A percentile compares a stretch with the other conserved stretches of the same genome.
Conservation (phyloP, 2,113 vertebrate species). For the Malurus melanocephalus region DNA sequence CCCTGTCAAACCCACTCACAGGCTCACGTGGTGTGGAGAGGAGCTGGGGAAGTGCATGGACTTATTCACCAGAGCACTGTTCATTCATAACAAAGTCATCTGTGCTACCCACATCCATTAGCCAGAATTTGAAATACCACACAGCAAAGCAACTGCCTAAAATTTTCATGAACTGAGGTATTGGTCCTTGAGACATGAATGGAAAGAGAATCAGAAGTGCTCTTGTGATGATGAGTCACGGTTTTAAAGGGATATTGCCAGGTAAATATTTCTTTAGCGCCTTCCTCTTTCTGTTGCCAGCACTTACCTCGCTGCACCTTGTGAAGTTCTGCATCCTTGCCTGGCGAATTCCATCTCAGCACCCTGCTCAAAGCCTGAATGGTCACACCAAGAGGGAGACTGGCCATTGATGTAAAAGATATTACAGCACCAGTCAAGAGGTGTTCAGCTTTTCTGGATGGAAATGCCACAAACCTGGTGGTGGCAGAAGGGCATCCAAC, state of each 20-base stretch:
- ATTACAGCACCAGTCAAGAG: neutral
- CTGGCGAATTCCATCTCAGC: neutral
- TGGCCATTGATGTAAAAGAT: neutral
- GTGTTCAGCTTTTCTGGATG: neutral
- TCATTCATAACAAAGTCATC: neutral
- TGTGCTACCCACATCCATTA: neutral
- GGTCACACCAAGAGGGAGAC: neutral
- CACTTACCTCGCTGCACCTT: neutral
- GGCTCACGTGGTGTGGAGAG: neutral
- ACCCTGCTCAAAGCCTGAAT: neutral
- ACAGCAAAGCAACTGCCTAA: neutral
- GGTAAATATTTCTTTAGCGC: neutral
- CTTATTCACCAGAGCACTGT: neutral
- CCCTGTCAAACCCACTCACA: neutral
- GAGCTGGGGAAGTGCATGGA: neutral
- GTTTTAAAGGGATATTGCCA: neutral
- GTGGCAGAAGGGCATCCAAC: neutral
- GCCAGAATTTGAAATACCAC: neutral
- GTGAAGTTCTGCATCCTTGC: neutral
- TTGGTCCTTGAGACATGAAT: neutral
- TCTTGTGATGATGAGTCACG: neutral
- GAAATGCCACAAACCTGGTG: accelerated
- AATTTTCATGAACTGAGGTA: conserved; percentile 12
- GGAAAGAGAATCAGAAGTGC: neutral
- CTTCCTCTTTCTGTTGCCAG: neutral